A percentile compares a stretch with the other conserved stretches of the same genome.
Evolutionary conservation across 2,888 invertebrate genomes (phyloP).

Genomic region (Tyria jacobaeae): DNA sequence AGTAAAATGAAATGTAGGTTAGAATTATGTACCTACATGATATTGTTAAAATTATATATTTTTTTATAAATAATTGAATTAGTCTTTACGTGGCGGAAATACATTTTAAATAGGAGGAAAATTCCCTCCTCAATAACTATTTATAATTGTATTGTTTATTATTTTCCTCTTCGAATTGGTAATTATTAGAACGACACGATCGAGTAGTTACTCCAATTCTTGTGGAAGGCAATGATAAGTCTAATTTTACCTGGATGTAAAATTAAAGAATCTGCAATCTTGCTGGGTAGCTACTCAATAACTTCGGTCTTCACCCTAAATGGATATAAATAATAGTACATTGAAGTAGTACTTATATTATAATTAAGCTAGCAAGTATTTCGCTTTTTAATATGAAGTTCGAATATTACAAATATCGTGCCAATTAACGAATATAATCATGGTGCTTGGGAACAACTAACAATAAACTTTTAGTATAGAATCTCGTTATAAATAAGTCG

Average conservation of each 20-base stretch:
- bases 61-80: too few species aligned
- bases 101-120: too few species aligned
- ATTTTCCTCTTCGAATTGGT: conserved; percentile 1
- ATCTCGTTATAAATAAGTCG: conserved; percentile 37
- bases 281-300: conserved; percentile 2
- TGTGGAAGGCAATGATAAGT: conserved; percentile 4
- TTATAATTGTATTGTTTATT: too few species aligned
- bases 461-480: conserved; percentile 33
- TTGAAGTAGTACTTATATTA: background rate
- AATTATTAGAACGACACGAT: background rate
- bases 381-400: background rate
- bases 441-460: conserved; percentile 62
- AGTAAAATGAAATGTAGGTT: background rate
- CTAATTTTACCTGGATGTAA: conserved; percentile 3
- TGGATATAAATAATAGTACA: background rate
- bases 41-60: too few species aligned
- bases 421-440: conserved; percentile 43
- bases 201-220: conserved; percentile 2
- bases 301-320: background rate
- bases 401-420: conserved; percentile 36
- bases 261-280: conserved; percentile 4
- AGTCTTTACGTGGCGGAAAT: too few species aligned
- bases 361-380: background rate
- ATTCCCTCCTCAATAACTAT: too few species aligned
- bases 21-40: conserved; percentile 2